Evolutionary conservation across 37 sponge, comb jelly and placozoan genomes (phyloP).

Genomic region (Haliclona indistincta): DNA sequence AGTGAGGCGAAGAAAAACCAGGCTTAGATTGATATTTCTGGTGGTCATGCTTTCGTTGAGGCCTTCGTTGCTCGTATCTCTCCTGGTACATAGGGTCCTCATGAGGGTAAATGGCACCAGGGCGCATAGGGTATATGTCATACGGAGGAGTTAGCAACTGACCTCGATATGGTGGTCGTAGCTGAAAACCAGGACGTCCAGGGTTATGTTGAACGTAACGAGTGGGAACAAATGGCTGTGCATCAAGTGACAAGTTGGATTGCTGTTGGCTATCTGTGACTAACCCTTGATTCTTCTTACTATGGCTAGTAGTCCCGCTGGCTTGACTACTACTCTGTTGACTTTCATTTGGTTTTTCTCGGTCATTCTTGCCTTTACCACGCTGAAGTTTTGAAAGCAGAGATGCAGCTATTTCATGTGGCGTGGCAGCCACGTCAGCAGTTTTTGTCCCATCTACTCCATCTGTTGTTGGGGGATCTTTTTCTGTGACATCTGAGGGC

Average conservation of each 20-base stretch:
- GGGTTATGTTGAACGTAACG: not conserved
- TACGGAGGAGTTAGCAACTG: not conserved
- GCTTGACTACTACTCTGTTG: not conserved
- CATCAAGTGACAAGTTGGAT: constrained; percentile 45
- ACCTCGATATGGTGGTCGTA: not conserved
- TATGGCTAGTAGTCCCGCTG: not conserved
- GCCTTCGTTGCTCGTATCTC: not conserved
- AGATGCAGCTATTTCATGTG: constrained; percentile 68
- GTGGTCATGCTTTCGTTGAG: not conserved
- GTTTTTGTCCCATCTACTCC: too few species aligned
- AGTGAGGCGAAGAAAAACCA: too few species aligned
- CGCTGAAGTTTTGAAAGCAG: constrained; percentile 26
- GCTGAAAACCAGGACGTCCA: not conserved
- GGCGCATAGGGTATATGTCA: not conserved
- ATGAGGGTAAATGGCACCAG: not conserved
- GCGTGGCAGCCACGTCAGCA: constrained; percentile 36
- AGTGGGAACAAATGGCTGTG: constrained; percentile 48
- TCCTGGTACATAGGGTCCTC: not conserved
- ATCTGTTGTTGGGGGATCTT: not conserved
- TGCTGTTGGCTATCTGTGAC: not conserved
- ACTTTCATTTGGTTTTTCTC: not conserved
- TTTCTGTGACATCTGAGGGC: not conserved
- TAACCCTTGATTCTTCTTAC: not conserved
- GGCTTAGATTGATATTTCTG: too few species aligned
- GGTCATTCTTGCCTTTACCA: not conserved